Evolutionary conservation across 92 coral and sea anemone genomes (phyloP), one percentile per base, ranked within the genome.

Genomic region (Micromussa lordhowensis): DNA sequence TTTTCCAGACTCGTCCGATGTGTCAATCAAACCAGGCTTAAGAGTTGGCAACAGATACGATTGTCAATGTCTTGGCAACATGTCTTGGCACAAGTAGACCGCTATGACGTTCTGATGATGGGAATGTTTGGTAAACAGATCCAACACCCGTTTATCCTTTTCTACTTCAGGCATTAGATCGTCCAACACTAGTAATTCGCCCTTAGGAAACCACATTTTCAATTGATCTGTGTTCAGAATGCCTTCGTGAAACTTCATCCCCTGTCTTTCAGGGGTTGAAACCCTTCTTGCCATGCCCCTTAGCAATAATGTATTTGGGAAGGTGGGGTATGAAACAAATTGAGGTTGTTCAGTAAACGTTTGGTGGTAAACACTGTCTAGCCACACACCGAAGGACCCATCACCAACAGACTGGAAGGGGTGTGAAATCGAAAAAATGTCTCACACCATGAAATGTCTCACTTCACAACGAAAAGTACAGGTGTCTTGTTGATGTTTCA

Each of bases 241-340:
- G 4, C 91, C 91, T 58, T 73, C 82, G 88, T 88, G 91, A 75
- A 83, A 83, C 21, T 30, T 59, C 5, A 89, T 36, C 24, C 88
- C 84, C 58, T 26, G 57, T 34, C 77, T 57, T 63, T 0, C 77
- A 89, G 0, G 24, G 72, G 63, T n/a, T n/a, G 44, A 31, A 89
- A 89, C 0, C 82, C 83, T 3, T 71, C 63, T 89, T 89, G 91
- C 91, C 91, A 83, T 19, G 91, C 91, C 13, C 91, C 91, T 83
- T 88, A 88, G 15, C 91, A 88, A 36, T 88, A 88, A 75, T 88
- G 68, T 1, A 59, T 10, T 4, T 4, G 5, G 10, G 4, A 4
- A 4, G 53, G 53, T 4, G 53, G 10, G 5, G 53, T 48, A 48
- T 10, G 5, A 48, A 48, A 48, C 53, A 48, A 48, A 10, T 48